Percentiles rank a stretch among this genome's conserved stretches.
Conservation (phyloP, 2,113 vertebrate genomes). For the Gallinago undulata region DNA sequence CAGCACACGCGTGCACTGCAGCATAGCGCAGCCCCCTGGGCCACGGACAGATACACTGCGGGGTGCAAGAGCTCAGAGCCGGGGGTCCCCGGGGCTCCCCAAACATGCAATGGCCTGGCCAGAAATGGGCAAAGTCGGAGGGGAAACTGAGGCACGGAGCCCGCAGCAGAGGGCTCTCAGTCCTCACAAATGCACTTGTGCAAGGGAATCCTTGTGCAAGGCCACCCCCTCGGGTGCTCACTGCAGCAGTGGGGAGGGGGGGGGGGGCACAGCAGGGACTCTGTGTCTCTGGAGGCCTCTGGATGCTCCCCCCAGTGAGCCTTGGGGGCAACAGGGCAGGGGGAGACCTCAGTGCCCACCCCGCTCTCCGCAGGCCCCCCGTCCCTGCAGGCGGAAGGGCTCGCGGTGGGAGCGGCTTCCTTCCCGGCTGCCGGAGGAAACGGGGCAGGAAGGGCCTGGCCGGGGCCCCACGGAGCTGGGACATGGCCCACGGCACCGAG, state of each 20-base stretch:
- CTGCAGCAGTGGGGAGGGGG: neutral
- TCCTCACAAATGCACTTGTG: fast-evolving
- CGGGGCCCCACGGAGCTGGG: neutral
- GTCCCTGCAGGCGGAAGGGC: neutral
- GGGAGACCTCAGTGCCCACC: neutral
- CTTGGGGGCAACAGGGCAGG: neutral
- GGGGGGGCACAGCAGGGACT: neutral
- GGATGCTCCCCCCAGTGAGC: neutral
- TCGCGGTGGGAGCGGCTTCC: conserved; percentile 34
- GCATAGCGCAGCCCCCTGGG: too few species aligned
- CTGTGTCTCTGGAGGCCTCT: neutral
- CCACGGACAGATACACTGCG: too few species aligned
- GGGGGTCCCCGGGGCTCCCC: neutral
- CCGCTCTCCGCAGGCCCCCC: neutral
- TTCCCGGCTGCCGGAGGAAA: conserved; percentile 42
- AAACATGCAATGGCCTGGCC: fast-evolving
- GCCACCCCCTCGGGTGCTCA: fast-evolving
- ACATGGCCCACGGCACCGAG: neutral
- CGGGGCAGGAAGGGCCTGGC: conserved; percentile 51
- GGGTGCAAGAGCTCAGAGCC: neutral
- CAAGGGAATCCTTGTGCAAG: neutral
- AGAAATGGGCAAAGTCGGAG: fast-evolving
- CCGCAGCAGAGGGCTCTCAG: neutral
- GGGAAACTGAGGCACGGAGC: neutral
- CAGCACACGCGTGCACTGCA: too few species aligned